Evolutionary conservation across 2,113 vertebrate genomes (phyloP).

Genomic region (Athene noctua): DNA sequence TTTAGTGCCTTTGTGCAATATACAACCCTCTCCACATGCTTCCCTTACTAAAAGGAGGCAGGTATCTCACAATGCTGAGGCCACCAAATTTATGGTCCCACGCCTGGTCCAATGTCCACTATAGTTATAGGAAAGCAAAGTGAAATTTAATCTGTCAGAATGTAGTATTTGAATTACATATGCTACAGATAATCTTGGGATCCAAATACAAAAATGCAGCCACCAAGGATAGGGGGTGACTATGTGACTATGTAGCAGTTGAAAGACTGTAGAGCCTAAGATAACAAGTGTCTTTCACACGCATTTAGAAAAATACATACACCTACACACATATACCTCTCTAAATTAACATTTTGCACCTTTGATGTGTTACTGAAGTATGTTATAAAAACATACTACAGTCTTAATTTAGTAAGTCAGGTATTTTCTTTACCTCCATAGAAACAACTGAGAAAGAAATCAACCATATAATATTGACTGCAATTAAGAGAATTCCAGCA

Average conservation of each 20-base stretch:
- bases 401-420: neutral
- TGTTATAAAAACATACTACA: neutral
- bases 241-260: neutral
- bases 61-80: neutral
- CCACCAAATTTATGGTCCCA: neutral
- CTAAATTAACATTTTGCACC: neutral
- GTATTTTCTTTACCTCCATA: neutral
- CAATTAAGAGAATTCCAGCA: constrained; percentile 22
- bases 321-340: neutral
- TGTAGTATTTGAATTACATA: neutral
- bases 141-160: neutral
- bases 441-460: neutral
- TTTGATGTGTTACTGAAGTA: neutral
- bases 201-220: neutral
- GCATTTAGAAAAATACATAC: neutral
- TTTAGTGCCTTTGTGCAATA: constrained; percentile 11
- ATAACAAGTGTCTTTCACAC: neutral
- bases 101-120: neutral
- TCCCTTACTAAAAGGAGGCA: neutral
- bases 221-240: neutral
- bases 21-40: neutral
- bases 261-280: neutral
- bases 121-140: neutral
- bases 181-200: neutral
- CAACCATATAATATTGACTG: neutral